Conservation (phyloP, 2,113 vertebrate species). For the Vombatus ursinus region DNA sequence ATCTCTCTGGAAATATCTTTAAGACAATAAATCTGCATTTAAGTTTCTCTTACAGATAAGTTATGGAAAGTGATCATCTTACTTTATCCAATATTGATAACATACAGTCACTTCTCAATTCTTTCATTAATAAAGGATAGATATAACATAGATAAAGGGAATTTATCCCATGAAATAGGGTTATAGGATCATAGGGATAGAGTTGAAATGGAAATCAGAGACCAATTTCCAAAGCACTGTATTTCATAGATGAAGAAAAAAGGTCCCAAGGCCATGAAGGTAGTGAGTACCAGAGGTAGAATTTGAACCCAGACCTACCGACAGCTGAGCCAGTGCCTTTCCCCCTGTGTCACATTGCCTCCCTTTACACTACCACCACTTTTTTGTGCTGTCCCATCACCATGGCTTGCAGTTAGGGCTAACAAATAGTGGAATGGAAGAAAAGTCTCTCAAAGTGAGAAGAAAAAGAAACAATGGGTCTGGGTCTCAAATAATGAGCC, state of each 20-base stretch:
- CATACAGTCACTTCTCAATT: not conserved
- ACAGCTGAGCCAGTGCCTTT: too few species aligned
- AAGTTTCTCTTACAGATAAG: not conserved
- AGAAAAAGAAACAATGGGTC: constrained; percentile 14
- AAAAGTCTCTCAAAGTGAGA: not conserved
- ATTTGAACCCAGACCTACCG: too few species aligned
- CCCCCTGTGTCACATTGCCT: too few species aligned
- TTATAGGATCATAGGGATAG: not conserved
- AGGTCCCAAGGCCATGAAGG: too few species aligned
- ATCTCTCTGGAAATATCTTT: not conserved
- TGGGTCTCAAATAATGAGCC: not conserved
- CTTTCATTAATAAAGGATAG: not conserved
- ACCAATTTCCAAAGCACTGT: too few species aligned
- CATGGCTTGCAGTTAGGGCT: not conserved
- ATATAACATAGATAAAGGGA: not conserved
- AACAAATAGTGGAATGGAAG: not conserved
- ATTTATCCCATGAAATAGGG: not conserved
- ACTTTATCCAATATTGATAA: not conserved
- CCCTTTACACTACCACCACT: not conserved
- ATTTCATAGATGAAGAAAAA: too few species aligned
- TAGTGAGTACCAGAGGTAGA: too few species aligned
- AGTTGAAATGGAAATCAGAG: not conserved
- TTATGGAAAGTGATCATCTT: not conserved
- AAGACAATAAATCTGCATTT: not conserved
- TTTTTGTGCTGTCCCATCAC: not conserved